Evolutionary conservation across 2,797 vertebrate species (phyloP).

Genomic region (Staurois parvus): DNA sequence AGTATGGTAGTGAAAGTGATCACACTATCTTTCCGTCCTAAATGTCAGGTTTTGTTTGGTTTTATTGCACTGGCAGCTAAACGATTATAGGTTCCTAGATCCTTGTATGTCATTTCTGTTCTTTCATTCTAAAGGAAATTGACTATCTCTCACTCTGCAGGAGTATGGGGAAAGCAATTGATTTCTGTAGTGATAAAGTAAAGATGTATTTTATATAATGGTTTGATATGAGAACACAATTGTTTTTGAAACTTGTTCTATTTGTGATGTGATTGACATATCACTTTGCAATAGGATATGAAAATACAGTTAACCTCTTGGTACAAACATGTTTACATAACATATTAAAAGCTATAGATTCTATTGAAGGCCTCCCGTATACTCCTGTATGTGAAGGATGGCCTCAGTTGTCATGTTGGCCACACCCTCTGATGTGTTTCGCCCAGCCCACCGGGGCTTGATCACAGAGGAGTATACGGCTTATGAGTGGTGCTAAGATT

Average conservation of each 20-base stretch:
- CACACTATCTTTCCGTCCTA: slow-evolving; percentile 54
- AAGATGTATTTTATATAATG: slow-evolving; percentile 44
- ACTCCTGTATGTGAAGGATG: no score
- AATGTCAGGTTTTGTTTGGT: slow-evolving; percentile 58
- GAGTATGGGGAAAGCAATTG: slow-evolving; percentile 23
- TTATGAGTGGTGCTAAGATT: no score
- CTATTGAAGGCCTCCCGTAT: no score
- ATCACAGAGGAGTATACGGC: no score
- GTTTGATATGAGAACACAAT: slow-evolving; percentile 37
- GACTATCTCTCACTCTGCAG: background rate
- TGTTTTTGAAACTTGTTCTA: slow-evolving; percentile 50
- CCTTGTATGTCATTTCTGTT: slow-evolving; percentile 32
- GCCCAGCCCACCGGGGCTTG: no score
- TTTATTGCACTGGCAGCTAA: slow-evolving; percentile 55
- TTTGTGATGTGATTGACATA: slow-evolving; percentile 28
- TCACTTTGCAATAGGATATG: slow-evolving; percentile 4
- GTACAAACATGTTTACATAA: slow-evolving; percentile 9
- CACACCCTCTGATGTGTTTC: no score
- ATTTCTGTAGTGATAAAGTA: slow-evolving; percentile 18
- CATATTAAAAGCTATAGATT: no score
- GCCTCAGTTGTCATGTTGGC: no score
- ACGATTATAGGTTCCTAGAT: slow-evolving; percentile 53
- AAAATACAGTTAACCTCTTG: background rate
- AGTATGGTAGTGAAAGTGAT: slow-evolving; percentile 47
- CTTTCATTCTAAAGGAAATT: slow-evolving; percentile 23